Base-by-base conservation (phyloP, 2,797 vertebrate species). In the Ambastaia sidthimunki region DNA sequence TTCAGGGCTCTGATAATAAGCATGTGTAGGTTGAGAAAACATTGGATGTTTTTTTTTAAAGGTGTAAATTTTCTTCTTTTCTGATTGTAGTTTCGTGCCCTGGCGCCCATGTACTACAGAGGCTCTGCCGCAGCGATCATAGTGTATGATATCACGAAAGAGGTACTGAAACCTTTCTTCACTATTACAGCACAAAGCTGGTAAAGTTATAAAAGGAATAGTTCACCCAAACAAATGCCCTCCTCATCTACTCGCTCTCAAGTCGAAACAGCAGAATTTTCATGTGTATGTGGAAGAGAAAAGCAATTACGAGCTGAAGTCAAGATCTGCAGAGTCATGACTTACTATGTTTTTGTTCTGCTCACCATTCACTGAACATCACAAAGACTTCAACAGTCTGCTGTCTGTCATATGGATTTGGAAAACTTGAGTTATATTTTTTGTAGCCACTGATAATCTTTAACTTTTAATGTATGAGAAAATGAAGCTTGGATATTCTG, bases 31-130 rank as follows among this genome's bases (percentile, higher is more conserved):
- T 70, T 59, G 66, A 37, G 23, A 62, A 37, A 15, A 10, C n/a
- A n/a, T n/a, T n/a, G n/a, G n/a, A n/a, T 78, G 12, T 25, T 28
- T 13, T 31, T 65, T 31, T 74, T 62, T 0, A 15, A 69, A 67
- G 82, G 18, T 81, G 23, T 88, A 67, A 77, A 15, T 15, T 52
- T 13, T 18, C 28, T 71, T 71, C 73, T 80, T 9, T 83, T 54
- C 34, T 60, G 10, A 76, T 87, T 83, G 57, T 89, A 99, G 97
- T 99, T 99, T 23, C 96, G 98, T 84, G 97, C 98, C 82, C 92
- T 99, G 88, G 98, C 98, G 1, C 97, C 98, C 0, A 99, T 99
- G 98, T 99, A 99, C 91, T 99, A 99, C 90, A 94, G 98, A 92
- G 98, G 98, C 3, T 99, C 98, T 7, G 96, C 97, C 21, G 97